Evolutionary conservation across 1,140 invertebrate species (phyloP), one percentile per base, ranked within the genome.

Genomic region (Tetraneura akinire): DNA sequence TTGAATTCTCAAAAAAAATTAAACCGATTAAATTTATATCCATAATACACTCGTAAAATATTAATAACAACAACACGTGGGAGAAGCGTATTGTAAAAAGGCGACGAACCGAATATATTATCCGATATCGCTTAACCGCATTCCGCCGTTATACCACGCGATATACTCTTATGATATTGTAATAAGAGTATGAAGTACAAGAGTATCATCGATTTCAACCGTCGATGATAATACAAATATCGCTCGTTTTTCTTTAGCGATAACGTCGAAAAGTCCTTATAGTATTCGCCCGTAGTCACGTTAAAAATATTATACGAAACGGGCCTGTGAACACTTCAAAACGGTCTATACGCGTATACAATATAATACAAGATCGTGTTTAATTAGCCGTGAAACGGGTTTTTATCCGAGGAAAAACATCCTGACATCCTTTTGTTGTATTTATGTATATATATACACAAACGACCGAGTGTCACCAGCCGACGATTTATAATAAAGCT

Each of bases 371-470:
- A 23, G 60, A 13, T 23, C 9, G 23, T 81, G 74, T 81, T 51
- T 66, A 80, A 78, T 76, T 78, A 82, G 55, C 68, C 53, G 18
- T 68, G 42, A 42, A 81, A 51, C 16, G 53, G n/a, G 32, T 73
- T 82, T 74, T 74, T 74, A 74, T 74, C 47, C 21, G 70, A 81
- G n/a, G 49, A 47, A 47, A n/a, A 55, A 11, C n/a, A 29, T 26
- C 55, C 42, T n/a, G n/a, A n/a, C n/a, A n/a, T n/a, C n/a, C n/a
- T n/a, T 49, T 80, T 45, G 53, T 47, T 45, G 76, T 47, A 66
- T 47, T n/a, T n/a, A n/a, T n/a, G n/a, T n/a, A n/a, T n/a, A n/a
- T n/a, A n/a, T n/a, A n/a, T n/a, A n/a, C n/a, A n/a, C n/a, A n/a
- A n/a, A 21, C 13, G 18, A 6, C 64, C 32, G 37, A 32, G 60